A percentile compares a stretch with the other conserved stretches of the same genome.
Conservation (phyloP, 2,113 vertebrate genomes). For the Nymphicus hollandicus region DNA sequence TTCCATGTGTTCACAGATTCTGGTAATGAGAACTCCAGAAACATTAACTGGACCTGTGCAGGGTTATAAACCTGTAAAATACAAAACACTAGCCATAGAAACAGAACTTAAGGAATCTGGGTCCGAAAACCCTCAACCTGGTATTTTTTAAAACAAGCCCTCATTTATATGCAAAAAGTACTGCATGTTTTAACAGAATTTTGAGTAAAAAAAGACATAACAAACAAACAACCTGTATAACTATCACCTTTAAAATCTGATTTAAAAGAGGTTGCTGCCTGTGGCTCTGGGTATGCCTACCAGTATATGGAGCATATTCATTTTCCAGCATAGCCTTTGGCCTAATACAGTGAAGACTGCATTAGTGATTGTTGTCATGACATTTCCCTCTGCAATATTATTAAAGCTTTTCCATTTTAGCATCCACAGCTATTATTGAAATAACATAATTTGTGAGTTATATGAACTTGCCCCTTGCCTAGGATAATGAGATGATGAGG, state of each 20-base stretch:
- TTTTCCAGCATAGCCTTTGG: neutral
- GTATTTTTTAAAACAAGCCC: neutral
- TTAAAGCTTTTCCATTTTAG: conserved; percentile 30
- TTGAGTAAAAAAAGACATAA: neutral
- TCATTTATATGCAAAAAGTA: neutral
- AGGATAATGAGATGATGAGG: conserved; percentile 5
- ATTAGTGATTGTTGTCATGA: conserved; percentile 42
- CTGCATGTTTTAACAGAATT: neutral
- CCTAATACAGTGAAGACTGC: conserved; percentile 15
- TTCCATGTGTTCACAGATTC: neutral
- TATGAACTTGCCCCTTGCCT: neutral
- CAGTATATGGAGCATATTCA: neutral
- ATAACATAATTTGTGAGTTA: conserved; percentile 4
- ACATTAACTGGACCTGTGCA: neutral
- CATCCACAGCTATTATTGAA: conserved; percentile 4
- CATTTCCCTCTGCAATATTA: conserved; percentile 35
- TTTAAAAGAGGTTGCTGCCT: neutral
- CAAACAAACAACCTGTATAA: neutral
- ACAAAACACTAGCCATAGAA: neutral
- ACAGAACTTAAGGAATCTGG: neutral
- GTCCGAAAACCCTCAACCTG: neutral
- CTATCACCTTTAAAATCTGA: neutral
- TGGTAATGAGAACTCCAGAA: neutral
- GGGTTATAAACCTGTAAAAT: neutral
- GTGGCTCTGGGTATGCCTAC: neutral